phyloP scores from a whole-genome alignment of 1,140 invertebrate genomes.

The Melipona quadrifasciata region DNA sequence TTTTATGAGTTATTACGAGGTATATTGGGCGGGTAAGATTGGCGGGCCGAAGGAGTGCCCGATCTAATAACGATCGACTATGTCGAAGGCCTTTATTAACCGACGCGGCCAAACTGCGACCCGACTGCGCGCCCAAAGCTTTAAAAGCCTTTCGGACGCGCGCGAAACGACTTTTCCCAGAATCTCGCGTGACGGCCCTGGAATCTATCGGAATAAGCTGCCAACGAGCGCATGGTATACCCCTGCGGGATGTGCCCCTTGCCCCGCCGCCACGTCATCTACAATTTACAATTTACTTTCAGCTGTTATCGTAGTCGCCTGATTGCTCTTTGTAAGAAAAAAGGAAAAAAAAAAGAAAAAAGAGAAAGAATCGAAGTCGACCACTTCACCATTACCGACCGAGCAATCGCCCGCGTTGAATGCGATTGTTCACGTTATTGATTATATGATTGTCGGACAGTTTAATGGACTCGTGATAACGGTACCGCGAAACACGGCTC shows the following conservation, averaged over 20 bases:
- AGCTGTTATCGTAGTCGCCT: no score
- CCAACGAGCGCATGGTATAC: slow-evolving; percentile 16
- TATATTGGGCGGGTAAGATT: slow-evolving; percentile 61
- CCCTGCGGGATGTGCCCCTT: slow-evolving; percentile 17
- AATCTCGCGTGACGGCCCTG: slow-evolving; percentile 81
- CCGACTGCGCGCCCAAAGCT: slow-evolving; percentile 36
- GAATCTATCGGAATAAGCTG: slow-evolving; percentile 75
- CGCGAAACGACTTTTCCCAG: slow-evolving; percentile 81
- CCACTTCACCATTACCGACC: background rate
- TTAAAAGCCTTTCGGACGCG: slow-evolving; percentile 70
- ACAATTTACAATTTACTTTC: background rate
- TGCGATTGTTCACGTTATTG: background rate
- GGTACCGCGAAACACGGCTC: background rate
- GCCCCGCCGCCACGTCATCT: background rate
- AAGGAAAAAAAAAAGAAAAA: no score
- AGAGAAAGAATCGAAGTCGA: background rate
- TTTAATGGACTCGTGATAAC: background rate
- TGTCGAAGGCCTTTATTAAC: slow-evolving; percentile 79
- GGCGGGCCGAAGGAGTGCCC: slow-evolving; percentile 75
- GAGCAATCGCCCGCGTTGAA: background rate
- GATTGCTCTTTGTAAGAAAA: no score
- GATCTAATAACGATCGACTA: slow-evolving; percentile 81
- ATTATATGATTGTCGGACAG: background rate
- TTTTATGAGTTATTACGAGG: slow-evolving; percentile 81
- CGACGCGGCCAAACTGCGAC: slow-evolving; percentile 62